Evolutionary conservation across 2,113 vertebrate genomes (phyloP).

Genomic region (Collichthys lucidus): DNA sequence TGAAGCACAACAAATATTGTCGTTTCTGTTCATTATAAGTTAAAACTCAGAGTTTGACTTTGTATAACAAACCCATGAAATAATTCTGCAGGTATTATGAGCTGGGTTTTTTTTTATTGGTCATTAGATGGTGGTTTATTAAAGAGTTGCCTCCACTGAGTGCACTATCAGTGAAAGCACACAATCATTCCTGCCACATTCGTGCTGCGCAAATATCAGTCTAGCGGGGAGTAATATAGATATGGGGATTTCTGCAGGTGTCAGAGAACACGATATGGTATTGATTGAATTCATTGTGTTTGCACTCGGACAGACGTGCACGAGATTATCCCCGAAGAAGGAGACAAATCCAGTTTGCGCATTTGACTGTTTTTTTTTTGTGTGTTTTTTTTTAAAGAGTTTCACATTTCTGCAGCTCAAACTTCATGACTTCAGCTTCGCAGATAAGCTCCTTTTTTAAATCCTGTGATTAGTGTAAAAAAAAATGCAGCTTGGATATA

Average conservation of each 20-base stretch:
- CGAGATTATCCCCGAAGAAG: neutral
- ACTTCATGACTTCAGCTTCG: neutral
- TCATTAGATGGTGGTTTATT: conserved; percentile 17
- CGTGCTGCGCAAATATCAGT: conserved; percentile 68
- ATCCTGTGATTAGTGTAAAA: neutral
- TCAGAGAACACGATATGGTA: conserved; percentile 61
- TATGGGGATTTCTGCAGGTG: conserved; percentile 71
- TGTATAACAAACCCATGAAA: neutral
- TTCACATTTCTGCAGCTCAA: neutral
- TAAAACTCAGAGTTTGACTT: neutral
- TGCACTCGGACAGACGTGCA: neutral
- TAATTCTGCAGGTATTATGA: neutral
- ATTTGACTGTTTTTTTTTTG: neutral
- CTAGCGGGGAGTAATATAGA: conserved; percentile 69
- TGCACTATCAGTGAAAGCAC: conserved; percentile 64
- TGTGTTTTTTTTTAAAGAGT: no score
- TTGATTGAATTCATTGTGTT: conserved; percentile 50
- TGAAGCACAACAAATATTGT: neutral
- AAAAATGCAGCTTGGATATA: neutral
- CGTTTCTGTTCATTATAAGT: neutral
- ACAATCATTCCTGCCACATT: conserved; percentile 32
- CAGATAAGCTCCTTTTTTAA: neutral
- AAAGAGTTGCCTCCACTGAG: conserved; percentile 13
- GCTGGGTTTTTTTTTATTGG: conserved; percentile 3
- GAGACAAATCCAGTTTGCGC: neutral